Evolutionary conservation across 2,113 vertebrate genomes (phyloP), one percentile per base, ranked within the genome.

Genomic region (Ciconia stormi): DNA sequence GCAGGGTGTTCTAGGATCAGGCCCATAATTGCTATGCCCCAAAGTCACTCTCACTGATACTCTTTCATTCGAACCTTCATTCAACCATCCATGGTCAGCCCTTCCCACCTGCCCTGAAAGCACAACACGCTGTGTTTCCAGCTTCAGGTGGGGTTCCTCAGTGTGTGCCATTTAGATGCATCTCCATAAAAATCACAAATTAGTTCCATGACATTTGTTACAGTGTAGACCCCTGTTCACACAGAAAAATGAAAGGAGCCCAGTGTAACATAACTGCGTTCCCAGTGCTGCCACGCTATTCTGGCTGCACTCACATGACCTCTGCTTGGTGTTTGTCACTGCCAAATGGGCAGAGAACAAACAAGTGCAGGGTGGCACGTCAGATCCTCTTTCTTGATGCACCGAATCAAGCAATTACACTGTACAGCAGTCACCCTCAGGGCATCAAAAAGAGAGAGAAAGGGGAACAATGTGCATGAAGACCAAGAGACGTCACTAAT

Each of bases 261-360:
- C 59, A 56, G 44, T 76, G 74, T 44, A 69, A 61, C 3, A 7
- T 11, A 17, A 34, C 25, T 29, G 88, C 7, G 3, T 34, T 56
- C 89, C 53, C 26, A 1, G 62, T 49, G 11, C 46, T 11, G 58
- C 46, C 8, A 0, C 0, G 8, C 65, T 92, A 3, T 14, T 59
- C 93, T 70, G 73, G 81, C 70, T 85, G 95, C 81, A 63, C 93
- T 94, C 42, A 8, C 46, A 70, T 30, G 95, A 96, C 93, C 95
- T 91, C 84, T 18, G 66, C 81, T 65, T 32, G 81, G 59, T 53
- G 89, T 93, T 69, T 82, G 66, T 62, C 93, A 32, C 83, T 93
- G 83, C 83, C 92, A 89, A 87, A 52, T 0, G 11, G 77, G 63
- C 76, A 88, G 62, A 70, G 72, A 82, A 84, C 69, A 63, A 92